Evolutionary conservation across 30 jellyfish, hydroid and myxozoan genomes (phyloP), one percentile per base, ranked within the genome.

Genomic region (Sanderia malayensis): DNA sequence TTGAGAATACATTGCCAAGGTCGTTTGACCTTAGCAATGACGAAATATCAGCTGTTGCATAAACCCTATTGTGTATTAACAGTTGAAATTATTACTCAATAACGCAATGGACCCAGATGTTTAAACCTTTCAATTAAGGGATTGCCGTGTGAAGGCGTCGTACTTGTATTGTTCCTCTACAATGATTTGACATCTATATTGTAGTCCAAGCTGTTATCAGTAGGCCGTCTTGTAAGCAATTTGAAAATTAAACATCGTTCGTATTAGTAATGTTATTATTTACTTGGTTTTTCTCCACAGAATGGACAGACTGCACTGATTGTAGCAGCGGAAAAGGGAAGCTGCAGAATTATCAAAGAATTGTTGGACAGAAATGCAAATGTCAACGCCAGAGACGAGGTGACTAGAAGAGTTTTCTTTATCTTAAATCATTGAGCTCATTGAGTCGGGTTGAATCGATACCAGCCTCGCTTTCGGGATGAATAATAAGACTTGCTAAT

Each of bases 301-400:
- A 82, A 89, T 61, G 97, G 97, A 22, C 97, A 89, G 49, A 89
- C 97, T 1, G 80, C 97, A 23, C 61, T 89, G 57, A 72, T 81
- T 15, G 70, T 74, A 21, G 89, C 97, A 27, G 84, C 97, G 1
- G 97, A 89, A 60, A 89, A 82, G 73, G 97, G 97, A n/a, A 73
- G 67, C 66, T 61, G 73, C 57, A 87, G 85, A 26, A 89, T 89
- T 41, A 93, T 82, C 28, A 55, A 76, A 21, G 97, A 89, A 76
- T 74, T 89, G 64, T 80, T 89, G 3, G 76, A 71, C 31, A 91
- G 89, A 32, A 83, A 82, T 73, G 97, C 86, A 52, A 69, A 76
- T 26, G 95, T 73, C 55, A 89, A 89, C 61, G 90, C 93, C 8
- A 76, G 95, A 28, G 97, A 89, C 28, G 94, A 89, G 81, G 97